Evolutionary conservation across 23 tunicate species (phyloP), one percentile per base, ranked within the genome.

Genomic region (Aplidium turbinatum): DNA sequence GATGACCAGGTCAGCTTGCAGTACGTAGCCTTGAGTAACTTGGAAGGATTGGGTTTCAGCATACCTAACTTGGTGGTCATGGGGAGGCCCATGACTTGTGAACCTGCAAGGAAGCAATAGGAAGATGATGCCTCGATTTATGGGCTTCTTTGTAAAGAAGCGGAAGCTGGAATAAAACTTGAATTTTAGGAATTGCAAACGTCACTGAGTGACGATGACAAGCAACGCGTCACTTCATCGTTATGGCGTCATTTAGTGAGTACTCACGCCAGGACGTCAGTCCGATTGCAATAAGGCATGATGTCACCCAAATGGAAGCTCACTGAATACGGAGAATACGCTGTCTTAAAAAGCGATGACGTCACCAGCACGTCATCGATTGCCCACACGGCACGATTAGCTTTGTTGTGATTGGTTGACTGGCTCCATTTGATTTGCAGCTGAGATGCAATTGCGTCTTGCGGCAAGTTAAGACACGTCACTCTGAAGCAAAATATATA

Each of bases 11-110:
- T 90, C 85, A 0, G 90, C 85, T 73, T 90, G 92, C 31, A 83
- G 40, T 9, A 90, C 82, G 68, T 76, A 83, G 33, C 97, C 97
- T 53, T 63, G 71, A n/a, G 85, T 77, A 33, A 86, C 70, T 51
- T 90, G 92, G 51, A 90, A 64, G n/a, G 85, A 40, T 32, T 83
- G 82, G 26, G 97, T 90, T 54, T 90, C 97, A 54, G 90, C 97
- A 35, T 77, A 90, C 24, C 97, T 39, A 0, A 66, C 32, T 22
- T 76, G 72, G 26, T 40, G 18, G 30, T 64, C 54, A 24, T 78
- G 83, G 35, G 71, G 63, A 1, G 70, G 78, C 31, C 53, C 65
- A 21, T 35, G 36, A 4, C 46, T 33, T 33, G 70, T 69, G 75
- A 69, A 69, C 9, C 57, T 69, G n/a, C n/a, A n/a, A n/a, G n/a